A percentile compares a stretch with the other conserved stretches of the same genome.
Conservation (phyloP, 2,113 vertebrate species). For the Mesocricetus auratus region DNA sequence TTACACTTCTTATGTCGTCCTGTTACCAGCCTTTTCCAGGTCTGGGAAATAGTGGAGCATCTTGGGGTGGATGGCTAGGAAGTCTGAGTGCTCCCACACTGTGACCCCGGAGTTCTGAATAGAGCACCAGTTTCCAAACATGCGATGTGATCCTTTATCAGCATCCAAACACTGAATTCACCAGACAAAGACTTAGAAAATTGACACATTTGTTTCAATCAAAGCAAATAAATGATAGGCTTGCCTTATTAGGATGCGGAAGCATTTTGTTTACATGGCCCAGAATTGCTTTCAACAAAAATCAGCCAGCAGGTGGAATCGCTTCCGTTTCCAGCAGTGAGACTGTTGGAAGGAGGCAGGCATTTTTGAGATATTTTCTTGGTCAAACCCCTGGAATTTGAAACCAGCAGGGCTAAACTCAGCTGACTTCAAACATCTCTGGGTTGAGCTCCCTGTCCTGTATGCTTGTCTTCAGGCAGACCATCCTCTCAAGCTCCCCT, state of each 20-base stretch:
- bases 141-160: conserved; percentile 59
- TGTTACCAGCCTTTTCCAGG: not conserved
- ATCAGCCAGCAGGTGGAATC: conserved; percentile 75
- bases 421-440: not conserved
- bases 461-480: not conserved
- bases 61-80: not conserved
- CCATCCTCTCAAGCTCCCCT: not conserved
- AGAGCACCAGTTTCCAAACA: conserved; percentile 64
- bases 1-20: not conserved
- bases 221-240: conserved; percentile 82
- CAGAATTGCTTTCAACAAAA: conserved; percentile 78
- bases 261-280: conserved; percentile 78
- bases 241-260: conserved; percentile 74
- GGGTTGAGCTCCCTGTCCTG: not conserved
- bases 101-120: conserved; percentile 51
- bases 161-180: conserved; percentile 68
- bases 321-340: conserved; percentile 61
- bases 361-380: conserved; percentile 64
- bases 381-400: conserved; percentile 26
- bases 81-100: not conserved
- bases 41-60: not conserved
- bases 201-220: conserved; percentile 78
- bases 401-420: not conserved
- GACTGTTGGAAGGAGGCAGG: conserved; percentile 21
- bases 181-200: conserved; percentile 80